phyloP scores from a whole-genome alignment of 2,888 invertebrate species.

The Synanthedon tipuliformis region DNA sequence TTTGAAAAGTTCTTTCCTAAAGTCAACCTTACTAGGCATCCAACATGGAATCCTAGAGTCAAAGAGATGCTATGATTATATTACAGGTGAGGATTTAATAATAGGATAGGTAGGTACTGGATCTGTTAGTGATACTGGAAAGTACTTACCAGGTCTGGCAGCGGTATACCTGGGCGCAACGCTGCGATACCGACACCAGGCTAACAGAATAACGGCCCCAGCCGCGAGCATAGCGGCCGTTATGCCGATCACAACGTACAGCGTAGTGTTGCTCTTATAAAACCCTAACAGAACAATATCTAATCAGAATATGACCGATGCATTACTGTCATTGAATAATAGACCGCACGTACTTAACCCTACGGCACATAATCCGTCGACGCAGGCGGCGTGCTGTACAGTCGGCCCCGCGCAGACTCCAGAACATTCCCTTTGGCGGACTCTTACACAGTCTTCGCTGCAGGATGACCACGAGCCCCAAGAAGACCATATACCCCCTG shows the following conservation, averaged over 20 bases:
- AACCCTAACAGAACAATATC: slow-evolving; percentile 20
- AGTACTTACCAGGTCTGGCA: slow-evolving; percentile 38
- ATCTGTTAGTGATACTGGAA: neutral
- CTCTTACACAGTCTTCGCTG: slow-evolving; percentile 47
- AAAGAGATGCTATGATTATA: no score
- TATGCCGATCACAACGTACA: slow-evolving; percentile 52
- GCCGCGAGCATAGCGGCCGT: slow-evolving; percentile 47
- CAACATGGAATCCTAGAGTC: no score
- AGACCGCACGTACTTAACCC: neutral
- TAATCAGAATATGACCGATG: neutral
- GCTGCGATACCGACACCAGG: slow-evolving; percentile 46
- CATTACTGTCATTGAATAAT: neutral
- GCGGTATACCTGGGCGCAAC: slow-evolving; percentile 41
- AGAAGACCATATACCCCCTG: slow-evolving; percentile 43
- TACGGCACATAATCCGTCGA: slow-evolving; percentile 42
- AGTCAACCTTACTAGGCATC: no score
- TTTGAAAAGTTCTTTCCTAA: no score
- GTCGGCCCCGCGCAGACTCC: slow-evolving; percentile 45
- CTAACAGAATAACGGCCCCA: slow-evolving; percentile 38
- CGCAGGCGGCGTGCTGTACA: slow-evolving; percentile 51
- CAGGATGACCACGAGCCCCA: slow-evolving; percentile 55
- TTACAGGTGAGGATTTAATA: no score
- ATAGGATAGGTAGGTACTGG: no score
- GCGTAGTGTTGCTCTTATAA: slow-evolving; percentile 37
- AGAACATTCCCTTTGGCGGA: slow-evolving; percentile 38